Evolutionary conservation across 2,797 vertebrate species (phyloP), one percentile per base, ranked within the genome.

Genomic region (Centropyge bicolor): DNA sequence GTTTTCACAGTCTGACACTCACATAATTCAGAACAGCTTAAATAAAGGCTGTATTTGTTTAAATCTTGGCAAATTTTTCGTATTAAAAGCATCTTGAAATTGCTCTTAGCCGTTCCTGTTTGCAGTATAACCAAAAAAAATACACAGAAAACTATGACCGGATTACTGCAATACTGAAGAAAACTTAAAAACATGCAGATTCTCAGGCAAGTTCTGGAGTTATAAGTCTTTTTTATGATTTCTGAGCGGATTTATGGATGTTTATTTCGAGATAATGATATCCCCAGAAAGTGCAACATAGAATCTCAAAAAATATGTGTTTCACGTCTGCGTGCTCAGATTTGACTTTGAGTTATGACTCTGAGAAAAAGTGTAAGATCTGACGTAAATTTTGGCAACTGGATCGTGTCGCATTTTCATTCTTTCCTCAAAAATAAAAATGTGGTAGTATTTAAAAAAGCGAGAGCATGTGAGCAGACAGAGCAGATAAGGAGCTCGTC

Each of bases 111-210:
- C 36, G 20, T 24, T 60, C 22, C 3, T 19, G 17, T 51, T 10
- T 22, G 55, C 24, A n/a, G 3, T 35, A 1, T 8, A 43, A 4
- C 0, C 24, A 67, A 0, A 5, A 67, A 0, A 5, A 0, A 24
- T 9, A 5, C 46, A 8, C 20, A 54, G 24, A 54, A 3, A 24
- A 0, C 38, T 13, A 45, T 43, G 9, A 11, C 35, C 13, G 1
- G 17, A 66, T 8, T 13, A 74, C 43, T 14, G 5, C 11, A 3
- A 64, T 17, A 24, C 5, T 3, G 14, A 38, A 24, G 20, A 19
- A 48, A 74, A 8, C 13, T 16, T 49, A 3, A 52, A n/a, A 67
- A 41, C 17, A 1, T 46, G 27, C 6, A 6, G 10, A 36, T 48
- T 66, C 8, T 66, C 41, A 75, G 0, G 3, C 14, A 64, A 38